Base-by-base conservation (phyloP, 1,140 invertebrate species). In the Lucilia cuprina region DNA sequence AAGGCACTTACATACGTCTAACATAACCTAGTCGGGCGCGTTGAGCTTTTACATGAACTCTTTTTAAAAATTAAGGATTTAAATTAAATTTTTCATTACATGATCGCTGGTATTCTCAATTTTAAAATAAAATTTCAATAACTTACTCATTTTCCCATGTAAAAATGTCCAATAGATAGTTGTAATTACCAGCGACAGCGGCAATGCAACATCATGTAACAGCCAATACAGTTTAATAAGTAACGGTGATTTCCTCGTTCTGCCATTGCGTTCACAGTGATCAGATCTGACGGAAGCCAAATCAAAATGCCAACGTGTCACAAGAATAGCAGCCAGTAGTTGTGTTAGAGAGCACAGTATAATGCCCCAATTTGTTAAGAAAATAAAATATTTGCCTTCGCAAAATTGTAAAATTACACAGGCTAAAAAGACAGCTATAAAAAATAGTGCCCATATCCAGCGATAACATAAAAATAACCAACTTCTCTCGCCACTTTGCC, bases 361-460 rank as follows among this genome's bases (percentile, higher is more conserved):
- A 85, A 94, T 93, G 25, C 95, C 95, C 95, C 95, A 96, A 88
- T 96, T 95, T 34, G 95, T 96, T 85, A 96, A 93, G 88, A 95
- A 96, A 65, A 96, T 95, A 50, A 94, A 93, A 85, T 88, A 88
- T 84, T 87, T 89, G 34, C 89, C 90, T 77, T 86, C 86, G 74
- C 86, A 87, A 60, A 86, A 91, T 85, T 92, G 85, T 82, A 94
- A 91, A 17, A 92, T 90, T 0, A 94, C 84, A 17, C 93, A 93
- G 65, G 91, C 91, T 0, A 93, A 84, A 34, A 92, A 88, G 0
- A 94, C 92, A 8, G 85, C 85, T 9, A 92, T 82, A 90, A 94
- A 94, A 5, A 90, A 85, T 14, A 91, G 10, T 4, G 93, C 92
- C 34, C 94, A 91, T 0, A 92, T 47, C 92, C 93, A 93, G 78